A percentile compares a stretch with the other conserved stretches of the same genome.
phyloP scores from a whole-genome alignment of 2,888 invertebrate species.

The Laothoe populi region DNA sequence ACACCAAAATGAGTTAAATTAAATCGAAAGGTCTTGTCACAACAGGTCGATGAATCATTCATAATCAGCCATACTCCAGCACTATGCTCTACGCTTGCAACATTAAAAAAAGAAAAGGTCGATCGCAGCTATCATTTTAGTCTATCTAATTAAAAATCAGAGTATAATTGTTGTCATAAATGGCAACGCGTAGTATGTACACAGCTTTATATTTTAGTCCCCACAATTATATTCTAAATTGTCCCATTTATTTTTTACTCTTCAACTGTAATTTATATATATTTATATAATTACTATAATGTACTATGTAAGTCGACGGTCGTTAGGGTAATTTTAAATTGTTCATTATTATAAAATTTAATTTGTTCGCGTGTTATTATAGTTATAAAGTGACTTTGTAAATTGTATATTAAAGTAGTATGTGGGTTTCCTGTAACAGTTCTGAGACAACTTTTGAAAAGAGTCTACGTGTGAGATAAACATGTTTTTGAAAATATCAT shows the following conservation, averaged over 20 bases:
- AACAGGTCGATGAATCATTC: too few relatives aligned
- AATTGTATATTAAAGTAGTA: slow-evolving; percentile 26
- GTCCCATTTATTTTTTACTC: slow-evolving; percentile 18
- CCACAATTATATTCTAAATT: slow-evolving; percentile 17
- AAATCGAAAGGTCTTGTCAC: too few relatives aligned
- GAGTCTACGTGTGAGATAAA: background rate
- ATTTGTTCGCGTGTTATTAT: slow-evolving; percentile 24
- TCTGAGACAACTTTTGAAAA: slow-evolving; percentile 9
- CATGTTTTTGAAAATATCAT: slow-evolving; percentile 15
- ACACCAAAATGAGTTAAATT: too few relatives aligned
- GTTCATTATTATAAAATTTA: slow-evolving; percentile 27
- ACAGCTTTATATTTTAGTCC: background rate
- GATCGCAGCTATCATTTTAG: too few relatives aligned
- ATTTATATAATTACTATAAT: slow-evolving; percentile 26
- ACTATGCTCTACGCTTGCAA: too few relatives aligned
- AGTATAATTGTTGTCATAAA: background rate
- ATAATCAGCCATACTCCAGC: too few relatives aligned
- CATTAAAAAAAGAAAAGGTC: too few relatives aligned
- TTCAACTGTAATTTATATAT: slow-evolving; percentile 3
- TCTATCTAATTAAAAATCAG: background rate
- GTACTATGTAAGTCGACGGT: background rate
- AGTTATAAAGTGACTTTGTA: slow-evolving; percentile 8
- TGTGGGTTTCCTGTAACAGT: slow-evolving; percentile 21
- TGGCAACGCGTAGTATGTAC: background rate
- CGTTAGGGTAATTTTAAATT: slow-evolving; percentile 31